Conservation (phyloP, 2,113 vertebrate species). For the Ascaphus truei region DNA sequence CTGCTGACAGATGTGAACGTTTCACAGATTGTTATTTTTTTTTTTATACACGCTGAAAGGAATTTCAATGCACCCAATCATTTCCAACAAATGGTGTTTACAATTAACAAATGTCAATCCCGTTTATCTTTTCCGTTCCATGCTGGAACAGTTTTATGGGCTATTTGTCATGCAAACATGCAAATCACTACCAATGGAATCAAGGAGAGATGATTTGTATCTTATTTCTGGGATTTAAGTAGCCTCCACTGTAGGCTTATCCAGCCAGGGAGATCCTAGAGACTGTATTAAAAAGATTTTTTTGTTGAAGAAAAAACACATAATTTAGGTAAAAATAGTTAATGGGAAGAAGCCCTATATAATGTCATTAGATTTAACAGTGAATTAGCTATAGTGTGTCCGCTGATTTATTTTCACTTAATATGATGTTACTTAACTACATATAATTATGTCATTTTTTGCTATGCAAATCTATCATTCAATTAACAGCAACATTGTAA, state of each 20-base stretch:
- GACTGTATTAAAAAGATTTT: too few species aligned
- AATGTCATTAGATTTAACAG: too few species aligned
- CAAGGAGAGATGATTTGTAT: background rate
- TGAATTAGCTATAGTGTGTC: too few species aligned
- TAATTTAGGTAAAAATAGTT: too few species aligned
- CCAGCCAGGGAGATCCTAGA: too few species aligned
- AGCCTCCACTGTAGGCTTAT: too few species aligned
- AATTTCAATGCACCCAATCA: constrained; percentile 58
- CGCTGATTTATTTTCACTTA: too few species aligned
- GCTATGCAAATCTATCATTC: background rate
- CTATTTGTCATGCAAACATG: constrained; percentile 46
- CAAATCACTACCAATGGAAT: constrained; percentile 36
- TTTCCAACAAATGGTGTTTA: constrained; percentile 68
- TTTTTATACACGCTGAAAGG: constrained; percentile 58
- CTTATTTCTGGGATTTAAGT: too few species aligned
- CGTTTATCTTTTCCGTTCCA: constrained; percentile 53
- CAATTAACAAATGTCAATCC: constrained; percentile 58
- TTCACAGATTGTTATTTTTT: constrained; percentile 55
- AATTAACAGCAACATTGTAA: background rate
- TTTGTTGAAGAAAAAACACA: too few species aligned
- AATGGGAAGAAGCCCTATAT: too few species aligned
- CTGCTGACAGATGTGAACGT: constrained; percentile 67
- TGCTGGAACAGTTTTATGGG: constrained; percentile 39
- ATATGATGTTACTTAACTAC: too few species aligned
- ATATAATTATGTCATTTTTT: too few species aligned